Base-by-base conservation (phyloP, 1,140 invertebrate genomes). In the Zaprionus africanus region DNA sequence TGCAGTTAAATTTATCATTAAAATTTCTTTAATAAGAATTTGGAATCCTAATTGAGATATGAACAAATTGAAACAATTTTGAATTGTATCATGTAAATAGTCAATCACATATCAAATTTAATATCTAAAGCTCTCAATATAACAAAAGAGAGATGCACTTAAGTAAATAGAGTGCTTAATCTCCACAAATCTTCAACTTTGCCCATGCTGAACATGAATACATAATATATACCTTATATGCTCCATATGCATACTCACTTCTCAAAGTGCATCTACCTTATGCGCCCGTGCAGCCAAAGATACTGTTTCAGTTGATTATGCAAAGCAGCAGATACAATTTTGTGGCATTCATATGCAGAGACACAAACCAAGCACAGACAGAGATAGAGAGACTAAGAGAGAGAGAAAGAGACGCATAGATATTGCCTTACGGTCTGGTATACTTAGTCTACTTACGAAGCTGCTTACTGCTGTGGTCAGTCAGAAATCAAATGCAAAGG, bases 281-380 rank as follows among this genome's bases (percentile, higher is more conserved):
- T 41, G 15, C 2, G 15, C 38, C 15, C 15, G 5, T 41, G 4
- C 38, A 69, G 56, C 43, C 69, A 82, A 87, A 83, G 57, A 78
- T 78, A 81, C 84, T 71, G 77, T 82, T 82, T 22, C 65, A 70
- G 81, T 58, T 79, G 79, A 82, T 85, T 86, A 87, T 85, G 82
- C 83, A 79, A 64, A 84, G 79, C 82, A 87, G 77, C 86, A 82
- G 67, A 68, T 87, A 72, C 68, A 69, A 63, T 60, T 81, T 66
- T 63, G 56, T 58, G 63, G 60, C 70, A 65, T 66, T 38, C 62
- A 34, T 75, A 70, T 72, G 64, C 57, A 58, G 54, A 15, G 49
- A 74, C 79, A 76, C 36, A 67, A 31, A 58, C 59, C 24, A 69
- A 43, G 60, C 12, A 49, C 53, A 64, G 12, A 54, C 36, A 61